Evolutionary conservation across 1,140 invertebrate genomes (phyloP).

Genomic region (Cotesia vestalis): DNA sequence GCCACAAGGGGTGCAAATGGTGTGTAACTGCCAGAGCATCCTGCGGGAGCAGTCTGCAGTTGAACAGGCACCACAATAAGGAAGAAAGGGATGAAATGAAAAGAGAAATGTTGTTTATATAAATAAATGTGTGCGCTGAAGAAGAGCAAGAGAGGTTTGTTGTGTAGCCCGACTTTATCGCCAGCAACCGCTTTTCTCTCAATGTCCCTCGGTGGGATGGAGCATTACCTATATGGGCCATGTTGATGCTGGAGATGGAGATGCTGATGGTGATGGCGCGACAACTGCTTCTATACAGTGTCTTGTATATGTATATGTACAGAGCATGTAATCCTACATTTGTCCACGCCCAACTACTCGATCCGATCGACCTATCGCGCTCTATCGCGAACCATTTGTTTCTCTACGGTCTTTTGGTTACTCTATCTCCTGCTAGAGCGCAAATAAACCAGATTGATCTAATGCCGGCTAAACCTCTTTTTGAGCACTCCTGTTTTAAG

Average conservation of each 20-base stretch:
- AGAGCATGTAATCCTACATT: constrained; percentile 19
- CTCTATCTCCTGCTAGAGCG: neutral
- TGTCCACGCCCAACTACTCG: constrained; percentile 24
- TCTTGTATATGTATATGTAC: neutral
- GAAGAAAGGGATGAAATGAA: neutral
- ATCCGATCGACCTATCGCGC: constrained; percentile 15
- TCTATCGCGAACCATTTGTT: constrained; percentile 2
- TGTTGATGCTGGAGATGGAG: too few species aligned
- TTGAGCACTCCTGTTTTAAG: neutral
- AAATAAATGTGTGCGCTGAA: neutral
- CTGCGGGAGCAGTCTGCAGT: constrained; percentile 17
- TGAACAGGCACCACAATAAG: too few species aligned
- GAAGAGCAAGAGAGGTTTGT: neutral
- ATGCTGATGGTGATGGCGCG: too few species aligned
- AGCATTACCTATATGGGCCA: too few species aligned
- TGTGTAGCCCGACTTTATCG: constrained; percentile 22
- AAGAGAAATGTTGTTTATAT: neutral
- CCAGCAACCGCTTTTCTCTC: constrained; percentile 29
- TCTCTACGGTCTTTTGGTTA: constrained; percentile 9
- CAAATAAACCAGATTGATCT: too few species aligned
- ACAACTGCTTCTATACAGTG: neutral
- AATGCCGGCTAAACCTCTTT: too few species aligned
- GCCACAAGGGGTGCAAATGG: constrained; percentile 31
- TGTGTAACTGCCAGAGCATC: constrained; percentile 26
- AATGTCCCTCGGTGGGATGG: constrained; percentile 19